These are phyloP conservation scores for Epinephelus fuscoguttatus DNA, from an alignment of 2,113 vertebrate species.

Conservation along the genomic window DNA sequence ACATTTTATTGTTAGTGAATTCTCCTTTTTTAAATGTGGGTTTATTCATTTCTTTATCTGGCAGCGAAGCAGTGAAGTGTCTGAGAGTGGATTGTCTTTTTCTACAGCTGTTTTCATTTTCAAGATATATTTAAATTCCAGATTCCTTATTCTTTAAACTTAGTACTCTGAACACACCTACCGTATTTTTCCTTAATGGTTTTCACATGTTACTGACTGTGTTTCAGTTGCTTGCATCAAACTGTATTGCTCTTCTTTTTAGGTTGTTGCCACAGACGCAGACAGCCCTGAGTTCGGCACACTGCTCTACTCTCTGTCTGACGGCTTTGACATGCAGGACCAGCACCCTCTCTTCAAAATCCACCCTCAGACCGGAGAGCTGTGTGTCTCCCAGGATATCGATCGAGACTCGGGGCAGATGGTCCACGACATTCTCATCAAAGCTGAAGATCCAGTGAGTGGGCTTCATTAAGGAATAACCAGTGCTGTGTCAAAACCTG, in stretches of 20 bases:
- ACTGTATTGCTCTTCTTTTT: conserved; percentile 1
- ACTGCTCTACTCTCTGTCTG: conserved; percentile 88
- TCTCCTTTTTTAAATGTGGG: too few species aligned
- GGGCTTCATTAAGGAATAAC: neutral
- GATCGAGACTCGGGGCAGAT: conserved; percentile 88
- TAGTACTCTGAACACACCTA: neutral
- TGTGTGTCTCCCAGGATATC: conserved; percentile 91
- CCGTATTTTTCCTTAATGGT: neutral
- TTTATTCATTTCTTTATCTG: neutral
- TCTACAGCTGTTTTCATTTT: neutral
- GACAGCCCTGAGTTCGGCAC: conserved; percentile 88
- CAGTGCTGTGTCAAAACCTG: neutral
- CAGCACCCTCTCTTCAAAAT: conserved; percentile 88
- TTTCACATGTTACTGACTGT: neutral
- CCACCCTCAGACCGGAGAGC: conserved; percentile 83
- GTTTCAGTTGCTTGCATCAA: neutral
- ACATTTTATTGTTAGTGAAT: too few species aligned
- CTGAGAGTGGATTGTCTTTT: neutral
- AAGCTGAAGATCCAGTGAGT: conserved; percentile 93
- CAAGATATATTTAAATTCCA: neutral
- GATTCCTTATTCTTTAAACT: neutral
- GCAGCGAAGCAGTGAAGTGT: neutral
- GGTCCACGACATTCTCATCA: conserved; percentile 90
- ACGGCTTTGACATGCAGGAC: conserved; percentile 87
- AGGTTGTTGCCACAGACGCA: conserved; percentile 92